These are phyloP conservation scores for Origma solitaria DNA, from an alignment of 2,113 vertebrate genomes.

Conservation along the genomic window DNA sequence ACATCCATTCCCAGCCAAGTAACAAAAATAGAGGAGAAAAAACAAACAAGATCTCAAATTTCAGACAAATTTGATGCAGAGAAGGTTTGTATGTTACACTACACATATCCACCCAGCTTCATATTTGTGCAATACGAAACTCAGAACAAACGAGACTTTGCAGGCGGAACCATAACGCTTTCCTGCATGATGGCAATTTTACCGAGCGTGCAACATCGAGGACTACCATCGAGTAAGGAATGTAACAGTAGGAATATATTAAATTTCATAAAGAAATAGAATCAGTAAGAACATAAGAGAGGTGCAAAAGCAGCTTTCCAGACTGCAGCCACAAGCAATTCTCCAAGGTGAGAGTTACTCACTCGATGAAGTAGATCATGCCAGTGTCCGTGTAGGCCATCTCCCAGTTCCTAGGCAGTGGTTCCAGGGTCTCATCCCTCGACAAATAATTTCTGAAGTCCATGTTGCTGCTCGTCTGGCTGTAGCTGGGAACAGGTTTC, in stretches of 20 bases:
- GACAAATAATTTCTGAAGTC: conserved; percentile 85
- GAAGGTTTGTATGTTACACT: background rate
- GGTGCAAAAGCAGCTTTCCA: background rate
- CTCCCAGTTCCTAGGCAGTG: conserved; percentile 93
- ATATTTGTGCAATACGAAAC: background rate
- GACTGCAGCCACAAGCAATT: background rate
- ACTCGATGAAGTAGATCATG: conserved; percentile 99
- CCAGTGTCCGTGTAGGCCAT: conserved; percentile 97
- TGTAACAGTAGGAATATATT: rapidly evolving
- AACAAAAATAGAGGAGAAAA: background rate
- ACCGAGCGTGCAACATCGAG: rapidly evolving
- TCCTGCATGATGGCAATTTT: rapidly evolving
- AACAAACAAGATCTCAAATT: background rate
- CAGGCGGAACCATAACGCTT: background rate
- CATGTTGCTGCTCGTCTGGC: conserved; percentile 87
- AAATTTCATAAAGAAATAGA: background rate
- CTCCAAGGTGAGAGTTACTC: conserved; percentile 53
- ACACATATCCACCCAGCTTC: background rate
- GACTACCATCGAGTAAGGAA: background rate
- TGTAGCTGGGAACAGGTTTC: conserved; percentile 93
- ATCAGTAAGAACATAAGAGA: background rate
- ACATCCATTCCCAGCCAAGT: background rate
- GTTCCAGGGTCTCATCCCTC: conserved; percentile 88
- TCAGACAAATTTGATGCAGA: background rate
- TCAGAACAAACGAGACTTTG: background rate